A percentile compares a stretch with the other conserved stretches of the same genome.
Conservation (phyloP, 2,113 vertebrate species). For the Helogale parvula region DNA sequence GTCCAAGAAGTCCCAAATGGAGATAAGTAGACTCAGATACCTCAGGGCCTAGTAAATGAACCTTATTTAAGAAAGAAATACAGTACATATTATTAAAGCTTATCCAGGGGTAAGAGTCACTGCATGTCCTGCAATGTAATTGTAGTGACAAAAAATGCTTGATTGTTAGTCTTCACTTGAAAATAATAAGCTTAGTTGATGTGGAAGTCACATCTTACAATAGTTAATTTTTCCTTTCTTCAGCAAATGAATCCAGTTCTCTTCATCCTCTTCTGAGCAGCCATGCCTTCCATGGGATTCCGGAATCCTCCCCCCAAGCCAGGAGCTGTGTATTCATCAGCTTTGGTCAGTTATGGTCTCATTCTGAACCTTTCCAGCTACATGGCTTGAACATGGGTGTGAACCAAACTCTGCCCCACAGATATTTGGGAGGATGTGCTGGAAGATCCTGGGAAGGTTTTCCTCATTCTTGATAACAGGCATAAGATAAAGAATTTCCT, state of each 20-base stretch:
- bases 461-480: neutral
- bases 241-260: too few relatives aligned
- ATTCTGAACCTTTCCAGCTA: rapidly evolving
- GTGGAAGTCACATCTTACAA: neutral
- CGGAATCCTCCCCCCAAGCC: neutral
- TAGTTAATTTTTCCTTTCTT: neutral
- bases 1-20: neutral
- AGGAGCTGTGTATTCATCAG: rapidly evolving
- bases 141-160: neutral
- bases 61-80: neutral
- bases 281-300: neutral
- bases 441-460: neutral
- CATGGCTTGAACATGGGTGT: neutral
- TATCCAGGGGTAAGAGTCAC: neutral
- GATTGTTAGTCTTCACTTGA: neutral
- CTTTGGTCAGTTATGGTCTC: neutral
- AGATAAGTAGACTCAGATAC: neutral
- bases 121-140: neutral
- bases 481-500: neutral
- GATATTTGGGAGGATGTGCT: neutral
- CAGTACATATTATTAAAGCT: neutral
- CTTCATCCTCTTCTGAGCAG: neutral
- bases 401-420: neutral
- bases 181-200: neutral
- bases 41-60: too few relatives aligned